phyloP scores from a whole-genome alignment of 1,140 invertebrate genomes.

The Ditylenchus dipsaci region DNA sequence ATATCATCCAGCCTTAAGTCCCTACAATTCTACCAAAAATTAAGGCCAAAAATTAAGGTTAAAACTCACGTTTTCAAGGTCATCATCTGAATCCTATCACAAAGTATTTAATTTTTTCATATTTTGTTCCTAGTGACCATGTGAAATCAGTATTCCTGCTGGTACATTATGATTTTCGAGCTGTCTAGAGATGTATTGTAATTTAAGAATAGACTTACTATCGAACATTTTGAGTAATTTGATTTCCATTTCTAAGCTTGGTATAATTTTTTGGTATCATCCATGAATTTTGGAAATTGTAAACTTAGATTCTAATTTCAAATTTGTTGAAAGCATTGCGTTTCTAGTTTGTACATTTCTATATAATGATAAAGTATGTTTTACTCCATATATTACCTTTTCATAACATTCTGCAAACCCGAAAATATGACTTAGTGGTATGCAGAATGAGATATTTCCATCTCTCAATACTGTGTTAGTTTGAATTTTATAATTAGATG shows the following conservation, averaged over 20 bases:
- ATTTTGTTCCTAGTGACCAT: slow-evolving; percentile 32
- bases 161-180: slow-evolving; percentile 33
- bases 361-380: slow-evolving; percentile 20
- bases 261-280: slow-evolving; percentile 27
- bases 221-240: slow-evolving; percentile 29
- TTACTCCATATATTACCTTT: slow-evolving; percentile 26
- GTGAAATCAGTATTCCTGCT: slow-evolving; percentile 23
- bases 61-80: no score
- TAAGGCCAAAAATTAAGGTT: no score
- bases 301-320: slow-evolving; percentile 19
- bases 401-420: slow-evolving; percentile 32
- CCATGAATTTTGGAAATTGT: slow-evolving; percentile 25
- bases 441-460: slow-evolving; percentile 26
- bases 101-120: slow-evolving; percentile 38
- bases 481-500: slow-evolving; percentile 20
- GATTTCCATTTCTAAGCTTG: slow-evolving; percentile 24
- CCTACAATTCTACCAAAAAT: no score
- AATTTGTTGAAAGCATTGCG: slow-evolving; percentile 13
- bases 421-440: slow-evolving; percentile 32
- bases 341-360: slow-evolving; percentile 26
- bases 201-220: slow-evolving; percentile 4
- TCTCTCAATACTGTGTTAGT: slow-evolving; percentile 27
- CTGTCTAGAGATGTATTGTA: slow-evolving; percentile 36
- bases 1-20: no score
- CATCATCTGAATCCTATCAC: slow-evolving; percentile 26